These are phyloP conservation scores for Cliona cf. orientalis DNA, from an alignment of 37 sponge, comb jelly and placozoan species.

Conservation along the genomic window DNA sequence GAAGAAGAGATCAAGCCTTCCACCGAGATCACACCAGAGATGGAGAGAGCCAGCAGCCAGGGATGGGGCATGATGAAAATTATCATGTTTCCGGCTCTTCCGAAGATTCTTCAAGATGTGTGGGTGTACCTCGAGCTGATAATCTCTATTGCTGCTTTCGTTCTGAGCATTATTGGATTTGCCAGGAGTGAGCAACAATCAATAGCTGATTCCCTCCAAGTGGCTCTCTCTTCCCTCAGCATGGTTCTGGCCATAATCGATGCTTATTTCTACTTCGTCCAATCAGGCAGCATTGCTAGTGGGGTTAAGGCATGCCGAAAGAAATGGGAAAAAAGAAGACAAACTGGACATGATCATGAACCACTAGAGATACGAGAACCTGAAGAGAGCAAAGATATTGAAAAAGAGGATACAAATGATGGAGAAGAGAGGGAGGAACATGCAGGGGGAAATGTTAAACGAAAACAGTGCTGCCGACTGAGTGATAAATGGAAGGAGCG, in stretches of 20 bases:
- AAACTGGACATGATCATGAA: no score
- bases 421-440: neutral
- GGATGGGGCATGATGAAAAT: constrained; percentile 33
- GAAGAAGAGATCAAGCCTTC: no score
- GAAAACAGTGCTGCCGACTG: constrained; percentile 1
- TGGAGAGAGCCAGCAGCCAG: constrained; percentile 25
- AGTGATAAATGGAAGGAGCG: constrained; percentile 3
- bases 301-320: no score
- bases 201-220: constrained; percentile 10
- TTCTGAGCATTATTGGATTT: neutral
- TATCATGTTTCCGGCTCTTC: constrained; percentile 38
- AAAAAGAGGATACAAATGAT: neutral
- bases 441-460: neutral
- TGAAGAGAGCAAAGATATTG: neutral
- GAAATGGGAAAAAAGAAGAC: no score
- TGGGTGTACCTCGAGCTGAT: constrained; percentile 56
- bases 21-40: constrained; percentile 15
- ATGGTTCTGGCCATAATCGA: constrained; percentile 48
- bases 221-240: constrained; percentile 21
- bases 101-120: constrained; percentile 29
- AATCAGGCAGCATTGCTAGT: constrained; percentile 30
- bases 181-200: neutral
- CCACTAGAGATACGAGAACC: no score
- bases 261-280: constrained; percentile 46
- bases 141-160: constrained; percentile 32